Conservation (phyloP, 2,888 invertebrate species). For the Dusona sp. region DNA sequence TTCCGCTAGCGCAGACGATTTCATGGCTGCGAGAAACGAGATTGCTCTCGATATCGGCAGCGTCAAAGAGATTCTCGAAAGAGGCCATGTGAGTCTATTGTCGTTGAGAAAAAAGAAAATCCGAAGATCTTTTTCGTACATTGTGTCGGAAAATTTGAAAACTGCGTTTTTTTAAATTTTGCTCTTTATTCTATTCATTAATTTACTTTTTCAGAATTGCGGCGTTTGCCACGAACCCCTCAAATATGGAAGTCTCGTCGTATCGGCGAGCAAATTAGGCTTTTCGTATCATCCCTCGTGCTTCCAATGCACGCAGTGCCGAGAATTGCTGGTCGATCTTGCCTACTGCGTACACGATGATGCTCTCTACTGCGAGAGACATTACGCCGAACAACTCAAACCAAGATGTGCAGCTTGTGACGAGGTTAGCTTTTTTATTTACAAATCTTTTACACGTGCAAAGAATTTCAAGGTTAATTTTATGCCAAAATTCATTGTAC, state of each 20-base stretch:
- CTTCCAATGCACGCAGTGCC: conserved; percentile 95
- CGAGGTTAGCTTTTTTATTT: conserved; percentile 91
- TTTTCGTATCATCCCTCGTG: conserved; percentile 96
- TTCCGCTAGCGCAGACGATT: conserved; percentile 95
- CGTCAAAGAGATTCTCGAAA: conserved; percentile 81
- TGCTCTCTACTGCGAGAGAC: conserved; percentile 95
- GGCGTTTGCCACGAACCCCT: conserved; percentile 93
- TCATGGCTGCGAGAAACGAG: conserved; percentile 97
- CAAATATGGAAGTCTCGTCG: conserved; percentile 92
- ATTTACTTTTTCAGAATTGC: conserved; percentile 89
- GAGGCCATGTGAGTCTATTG: conserved; percentile 76
- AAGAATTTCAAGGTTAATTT: neutral
- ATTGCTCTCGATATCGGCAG: conserved; percentile 97
- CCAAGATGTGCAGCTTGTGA: conserved; percentile 98
- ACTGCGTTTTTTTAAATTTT: neutral
- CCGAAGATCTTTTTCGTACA: neutral
- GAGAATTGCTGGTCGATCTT: conserved; percentile 97
- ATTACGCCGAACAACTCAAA: conserved; percentile 98
- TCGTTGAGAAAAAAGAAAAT: neutral
- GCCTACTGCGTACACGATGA: conserved; percentile 97
- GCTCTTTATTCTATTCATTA: neutral
- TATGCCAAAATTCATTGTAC: neutral
- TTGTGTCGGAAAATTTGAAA: neutral
- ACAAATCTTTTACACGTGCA: neutral
- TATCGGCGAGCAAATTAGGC: conserved; percentile 93